These are phyloP conservation scores for Leptura quadrifasciata DNA, from an alignment of 2,888 invertebrate species.

Conservation along the genomic window DNA sequence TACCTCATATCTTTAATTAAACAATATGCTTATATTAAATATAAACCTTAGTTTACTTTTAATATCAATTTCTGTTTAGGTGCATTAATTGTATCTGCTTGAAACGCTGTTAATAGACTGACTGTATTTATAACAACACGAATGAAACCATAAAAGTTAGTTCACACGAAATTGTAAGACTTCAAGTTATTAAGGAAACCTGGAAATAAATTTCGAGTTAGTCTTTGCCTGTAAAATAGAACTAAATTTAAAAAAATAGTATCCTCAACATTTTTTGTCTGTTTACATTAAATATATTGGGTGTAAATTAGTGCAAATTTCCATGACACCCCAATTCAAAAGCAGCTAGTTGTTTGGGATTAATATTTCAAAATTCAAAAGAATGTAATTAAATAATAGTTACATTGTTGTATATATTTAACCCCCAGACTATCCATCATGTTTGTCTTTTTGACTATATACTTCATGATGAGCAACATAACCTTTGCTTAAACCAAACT, in stretches of 20 bases:
- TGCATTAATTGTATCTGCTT: conserved; percentile 1
- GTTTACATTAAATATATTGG: background rate
- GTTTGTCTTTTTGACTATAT: no score
- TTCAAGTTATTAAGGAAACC: conserved; percentile 28
- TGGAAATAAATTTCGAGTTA: conserved; percentile 28
- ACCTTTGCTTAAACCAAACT: no score
- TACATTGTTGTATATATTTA: no score
- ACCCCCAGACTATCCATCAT: no score
- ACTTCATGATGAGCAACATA: no score
- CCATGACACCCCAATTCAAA: no score
- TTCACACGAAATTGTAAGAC: conserved; percentile 31
- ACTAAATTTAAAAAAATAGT: background rate
- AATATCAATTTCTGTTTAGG: background rate
- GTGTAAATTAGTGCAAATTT: background rate
- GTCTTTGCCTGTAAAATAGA: background rate
- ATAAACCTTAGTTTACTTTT: no score
- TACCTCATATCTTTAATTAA: no score
- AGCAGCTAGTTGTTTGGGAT: no score
- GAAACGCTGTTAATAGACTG: conserved; percentile 9
- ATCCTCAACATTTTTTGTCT: background rate
- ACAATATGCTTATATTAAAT: no score
- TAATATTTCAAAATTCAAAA: no score
- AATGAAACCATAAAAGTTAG: conserved; percentile 37
- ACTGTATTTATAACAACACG: conserved; percentile 21
- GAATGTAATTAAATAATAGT: no score